Percentiles rank a stretch among this genome's conserved stretches.
Conservation (phyloP, 35 echinoderm and acorn worm genomes). For the Heliocidaris tuberculata region DNA sequence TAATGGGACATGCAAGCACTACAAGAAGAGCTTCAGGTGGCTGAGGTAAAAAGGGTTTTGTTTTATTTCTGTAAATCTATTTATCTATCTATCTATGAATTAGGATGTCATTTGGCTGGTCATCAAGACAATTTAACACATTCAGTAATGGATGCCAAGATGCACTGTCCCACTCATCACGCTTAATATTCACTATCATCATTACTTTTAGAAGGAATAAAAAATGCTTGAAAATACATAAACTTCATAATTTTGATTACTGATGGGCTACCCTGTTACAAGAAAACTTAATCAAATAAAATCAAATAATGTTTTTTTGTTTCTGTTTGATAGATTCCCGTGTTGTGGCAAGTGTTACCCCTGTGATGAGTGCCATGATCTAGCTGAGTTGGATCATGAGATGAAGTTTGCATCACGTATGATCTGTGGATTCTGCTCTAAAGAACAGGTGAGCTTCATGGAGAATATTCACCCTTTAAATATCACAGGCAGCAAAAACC, state of each 20-base stretch:
- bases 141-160: too few species aligned
- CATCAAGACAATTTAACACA: too few species aligned
- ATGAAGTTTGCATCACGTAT: constrained; percentile 91
- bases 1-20: constrained; percentile 92
- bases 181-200: too few species aligned
- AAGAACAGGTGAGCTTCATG: constrained; percentile 77
- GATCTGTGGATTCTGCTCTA: constrained; percentile 96
- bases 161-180: too few species aligned
- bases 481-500: too few species aligned
- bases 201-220: too few species aligned
- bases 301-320: not conserved
- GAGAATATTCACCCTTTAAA: not conserved
- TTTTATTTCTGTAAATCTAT: not conserved
- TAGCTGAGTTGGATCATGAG: constrained; percentile 74
- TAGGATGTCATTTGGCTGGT: too few species aligned
- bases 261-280: too few species aligned
- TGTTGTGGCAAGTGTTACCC: constrained; percentile 96
- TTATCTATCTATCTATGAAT: too few species aligned
- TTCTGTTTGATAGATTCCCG: constrained; percentile 66
- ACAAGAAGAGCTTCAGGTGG: constrained; percentile 97
- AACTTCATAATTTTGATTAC: too few species aligned
- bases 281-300: too few species aligned
- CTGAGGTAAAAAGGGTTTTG: constrained; percentile 54
- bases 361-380: constrained; percentile 85
- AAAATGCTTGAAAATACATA: too few species aligned